Base-by-base conservation (phyloP, 2,797 vertebrate species). In the Benthosema pterotum region DNA sequence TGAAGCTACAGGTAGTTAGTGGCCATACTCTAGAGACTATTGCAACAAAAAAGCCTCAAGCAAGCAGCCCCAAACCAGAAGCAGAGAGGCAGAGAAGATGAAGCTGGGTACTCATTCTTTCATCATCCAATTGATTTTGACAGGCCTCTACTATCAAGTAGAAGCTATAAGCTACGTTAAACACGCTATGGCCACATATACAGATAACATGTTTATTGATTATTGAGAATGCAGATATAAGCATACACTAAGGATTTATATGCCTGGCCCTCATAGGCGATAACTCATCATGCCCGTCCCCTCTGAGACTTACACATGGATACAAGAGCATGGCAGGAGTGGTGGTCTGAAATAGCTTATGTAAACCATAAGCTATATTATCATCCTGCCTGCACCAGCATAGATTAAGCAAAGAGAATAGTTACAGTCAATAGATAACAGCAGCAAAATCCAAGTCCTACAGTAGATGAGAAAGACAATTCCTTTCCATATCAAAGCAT, bases 401-500 rank as follows among this genome's bases (percentile, higher is more conserved):
- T 53, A 28, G 75, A 79, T 69, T 74, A 71, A 82, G 66, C 77
- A 74, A 52, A 12, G 57, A 60, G 69, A 25, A 32, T n/a, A 50
- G 63, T 51, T 42, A 74, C 49, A 67, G 67, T 43, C 60, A 79
- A 55, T 45, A 64, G 19, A 71, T 73, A 4, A 4, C 3, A 4
- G 71, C 67, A 76, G 46, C 17, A 32, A 54, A 32, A 54, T 52
- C 42, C 59, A 72, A 74, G 65, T 58, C 7, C 17, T 47, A 16
- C 59, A 76, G 56, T 42, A 56, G 18, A 28, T 15, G 4, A 43
- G 32, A 74, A 60, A 49, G 28, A 49, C 64, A 32, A 7, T 67
- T 75, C 65, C 52, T 73, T 82, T 80, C 62, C 54, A 64, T 73
- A 75, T 83, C 74, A 83, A 81, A 76, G 61, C 67, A 56, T 13